Evolutionary conservation across 2,888 invertebrate genomes (phyloP), one percentile per base, ranked within the genome.

Genomic region (Periphyllus acericola): DNA sequence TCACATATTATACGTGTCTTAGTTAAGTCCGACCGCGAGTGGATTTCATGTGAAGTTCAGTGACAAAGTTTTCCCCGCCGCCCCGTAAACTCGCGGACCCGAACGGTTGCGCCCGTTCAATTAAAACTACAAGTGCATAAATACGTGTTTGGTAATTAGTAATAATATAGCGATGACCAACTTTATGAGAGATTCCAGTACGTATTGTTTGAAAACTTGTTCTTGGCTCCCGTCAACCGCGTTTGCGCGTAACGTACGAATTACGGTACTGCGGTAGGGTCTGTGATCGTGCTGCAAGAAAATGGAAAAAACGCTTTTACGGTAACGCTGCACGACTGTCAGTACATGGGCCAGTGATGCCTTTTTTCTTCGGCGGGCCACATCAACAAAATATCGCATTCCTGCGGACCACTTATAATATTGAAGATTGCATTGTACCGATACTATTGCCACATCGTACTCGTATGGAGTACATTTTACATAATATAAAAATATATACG

Each of bases 71-170:
- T 74, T 74, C 34, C n/a, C 36, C 74, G 60, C 36, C 83, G 55
- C 60, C 25, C 25, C n/a, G 29, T 83, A 29, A 36, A 83, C 55
- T 40, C 36, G 14, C 36, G 14, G 21, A 36, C 55, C 3, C 72
- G 36, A 74, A 74, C 17, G 19, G 6, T 55, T 60, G 72, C 25
- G 36, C n/a, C 34, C 83, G 34, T 74, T 72, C 55, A 74, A 83
- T 83, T 83, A 83, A 83, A n/a, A 55, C n/a, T 36, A 36, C 34
- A 9, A 55, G 34, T 74, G 29, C 25, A 5, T 0, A 74, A 55
- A 36, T 25, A 5, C 71, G 72, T 74, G 72, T 83, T 72, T n/a
- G 72, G 55, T 52, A 82, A 52, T 60, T 78, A 79, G 55, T 79
- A 79, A 79, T 34, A 79, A 34, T 52, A 78, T 25, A 78, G 32